phyloP scores from a whole-genome alignment of 2,797 vertebrate genomes.

The Gephyroberyx darwinii region DNA sequence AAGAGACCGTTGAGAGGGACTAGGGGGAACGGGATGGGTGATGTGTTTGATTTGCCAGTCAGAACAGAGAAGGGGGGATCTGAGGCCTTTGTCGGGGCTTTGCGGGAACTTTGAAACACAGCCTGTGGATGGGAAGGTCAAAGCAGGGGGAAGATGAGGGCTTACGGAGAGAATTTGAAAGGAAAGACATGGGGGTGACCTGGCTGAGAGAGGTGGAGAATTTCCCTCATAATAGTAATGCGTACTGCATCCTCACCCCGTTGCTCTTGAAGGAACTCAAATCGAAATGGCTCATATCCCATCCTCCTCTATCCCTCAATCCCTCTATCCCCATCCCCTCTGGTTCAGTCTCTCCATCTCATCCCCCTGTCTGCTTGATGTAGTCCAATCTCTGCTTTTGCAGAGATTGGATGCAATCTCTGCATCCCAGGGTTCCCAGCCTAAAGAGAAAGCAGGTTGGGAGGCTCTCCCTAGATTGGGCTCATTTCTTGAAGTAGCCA shows the following conservation, averaged over 20 bases:
- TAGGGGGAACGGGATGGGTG: background rate
- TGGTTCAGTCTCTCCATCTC: background rate
- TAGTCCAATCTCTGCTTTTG: background rate
- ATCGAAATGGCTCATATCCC: conserved; percentile 5
- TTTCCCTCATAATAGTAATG: background rate
- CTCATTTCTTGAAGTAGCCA: background rate
- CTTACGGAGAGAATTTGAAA: background rate
- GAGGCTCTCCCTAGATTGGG: background rate
- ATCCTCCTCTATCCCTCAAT: conserved; percentile 1
- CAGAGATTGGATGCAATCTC: too few relatives aligned
- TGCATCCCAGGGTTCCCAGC: too few relatives aligned
- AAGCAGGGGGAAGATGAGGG: conserved; percentile 2
- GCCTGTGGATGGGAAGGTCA: background rate
- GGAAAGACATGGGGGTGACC: background rate
- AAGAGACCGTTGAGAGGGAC: background rate
- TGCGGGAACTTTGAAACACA: background rate
- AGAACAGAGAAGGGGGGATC: background rate
- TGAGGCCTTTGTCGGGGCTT: conserved; percentile 4
- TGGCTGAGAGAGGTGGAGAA: background rate
- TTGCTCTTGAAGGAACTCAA: background rate
- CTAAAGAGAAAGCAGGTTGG: background rate
- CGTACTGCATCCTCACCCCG: background rate
- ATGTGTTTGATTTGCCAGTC: conserved; percentile 5
- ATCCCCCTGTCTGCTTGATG: too few relatives aligned
- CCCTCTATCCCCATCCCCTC: background rate